Evolutionary conservation across 2,888 invertebrate species (phyloP), one percentile per base, ranked within the genome.

Genomic region (Aleiodes testaceus): DNA sequence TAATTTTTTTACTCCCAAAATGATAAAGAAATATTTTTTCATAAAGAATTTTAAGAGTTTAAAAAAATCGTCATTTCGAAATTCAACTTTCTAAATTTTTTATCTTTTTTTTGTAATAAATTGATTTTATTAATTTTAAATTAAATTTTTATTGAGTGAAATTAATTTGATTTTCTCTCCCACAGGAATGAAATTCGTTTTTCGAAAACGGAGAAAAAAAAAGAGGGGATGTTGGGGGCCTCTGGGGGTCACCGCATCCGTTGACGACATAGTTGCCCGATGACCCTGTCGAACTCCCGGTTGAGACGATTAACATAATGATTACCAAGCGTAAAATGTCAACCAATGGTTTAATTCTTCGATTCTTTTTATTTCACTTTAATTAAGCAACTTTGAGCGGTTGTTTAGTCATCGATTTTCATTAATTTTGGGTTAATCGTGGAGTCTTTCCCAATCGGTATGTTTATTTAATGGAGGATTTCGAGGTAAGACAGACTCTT

Each of bases 221-320:
- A 6, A 36, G 36, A 36, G 45, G 14, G 45, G 45, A 63, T 20
- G 44, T 47, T 44, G 9, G 36, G 44, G 7, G 22, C 16, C 22
- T 22, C 12, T 18, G 63, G 78, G 83, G 85, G 84, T 85, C 86
- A 81, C 79, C 83, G 83, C 81, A 86, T 87, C 87, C 87, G 86
- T 80, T 86, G 83, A 84, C 85, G 85, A 86, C 85, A 85, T 73
- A 65, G 52, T 77, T 81, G 80, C 84, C 83, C 76, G 79, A 72
- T 82, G 85, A 86, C 85, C 85, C 81, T 77, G 76, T 73, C 82
- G 83, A 86, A 83, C 83, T 81, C 79, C 74, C 70, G 77, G 75
- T 69, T 72, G 73, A 67, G 73, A 70, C 74, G 72, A 85, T 85
- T 84, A 83, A 74, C 85, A 85, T 84, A 80, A 75, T 80, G 82